Conservation (phyloP, 2,113 vertebrate genomes). For the Antechinus flavipes region DNA sequence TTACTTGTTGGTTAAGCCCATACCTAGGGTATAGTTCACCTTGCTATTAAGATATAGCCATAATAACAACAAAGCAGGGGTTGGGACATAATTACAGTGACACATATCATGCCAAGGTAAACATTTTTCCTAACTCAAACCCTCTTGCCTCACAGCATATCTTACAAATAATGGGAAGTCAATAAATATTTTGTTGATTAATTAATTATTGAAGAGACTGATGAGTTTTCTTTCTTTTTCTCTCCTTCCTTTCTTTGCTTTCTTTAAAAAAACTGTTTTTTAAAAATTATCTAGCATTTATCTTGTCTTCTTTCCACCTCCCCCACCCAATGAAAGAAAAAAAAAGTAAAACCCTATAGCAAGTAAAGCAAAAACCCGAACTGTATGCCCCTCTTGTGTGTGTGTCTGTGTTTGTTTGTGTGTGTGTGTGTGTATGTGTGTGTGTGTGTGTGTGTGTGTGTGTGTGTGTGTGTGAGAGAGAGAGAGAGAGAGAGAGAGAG, state of each 20-base stretch:
- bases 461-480: no score
- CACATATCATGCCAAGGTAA: background rate
- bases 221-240: background rate
- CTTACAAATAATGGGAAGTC: background rate
- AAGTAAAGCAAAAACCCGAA: background rate
- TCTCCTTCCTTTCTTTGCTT: background rate
- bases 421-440: no score
- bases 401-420: no score
- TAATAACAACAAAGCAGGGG: background rate
- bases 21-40: background rate
- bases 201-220: background rate
- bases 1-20: background rate
- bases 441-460: no score
- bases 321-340: background rate
- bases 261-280: background rate
- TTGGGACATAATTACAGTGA: background rate
- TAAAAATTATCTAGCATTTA: background rate
- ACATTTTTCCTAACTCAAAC: background rate
- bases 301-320: background rate
- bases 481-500: no score
- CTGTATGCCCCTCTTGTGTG: background rate
- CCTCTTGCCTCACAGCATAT: background rate
- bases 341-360: background rate
- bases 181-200: background rate
- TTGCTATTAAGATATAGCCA: background rate